These are phyloP conservation scores for Cephalopachus bancanus DNA, from an alignment of 2,797 vertebrate species.

Conservation along the genomic window DNA sequence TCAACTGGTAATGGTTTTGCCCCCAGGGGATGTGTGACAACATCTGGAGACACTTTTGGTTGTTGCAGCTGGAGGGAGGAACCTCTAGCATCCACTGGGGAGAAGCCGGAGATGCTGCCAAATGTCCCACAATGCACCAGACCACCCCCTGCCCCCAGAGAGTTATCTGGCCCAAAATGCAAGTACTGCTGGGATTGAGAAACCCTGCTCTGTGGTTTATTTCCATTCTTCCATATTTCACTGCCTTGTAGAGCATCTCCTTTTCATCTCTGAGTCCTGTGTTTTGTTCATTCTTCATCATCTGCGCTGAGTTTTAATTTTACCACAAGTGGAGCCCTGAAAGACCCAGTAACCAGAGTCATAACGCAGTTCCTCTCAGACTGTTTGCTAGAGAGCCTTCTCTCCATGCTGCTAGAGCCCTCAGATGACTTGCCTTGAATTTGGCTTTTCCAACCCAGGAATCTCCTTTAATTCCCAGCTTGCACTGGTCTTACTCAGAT, in stretches of 20 bases:
- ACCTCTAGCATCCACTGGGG: not conserved
- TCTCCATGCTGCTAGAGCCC: not conserved
- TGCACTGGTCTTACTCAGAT: not conserved
- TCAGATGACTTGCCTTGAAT: not conserved
- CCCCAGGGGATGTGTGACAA: not conserved
- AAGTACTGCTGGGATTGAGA: not conserved
- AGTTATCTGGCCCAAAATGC: not conserved
- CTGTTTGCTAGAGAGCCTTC: not conserved
- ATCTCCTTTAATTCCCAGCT: not conserved
- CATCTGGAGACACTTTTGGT: not conserved
- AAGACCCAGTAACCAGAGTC: not conserved
- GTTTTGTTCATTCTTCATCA: not conserved
- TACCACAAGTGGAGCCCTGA: not conserved
- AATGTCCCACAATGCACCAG: not conserved
- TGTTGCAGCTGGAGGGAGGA: not conserved
- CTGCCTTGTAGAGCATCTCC: not conserved
- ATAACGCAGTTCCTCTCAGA: not conserved
- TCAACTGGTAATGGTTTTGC: not conserved
- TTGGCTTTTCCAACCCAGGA: slow-evolving; percentile 5
- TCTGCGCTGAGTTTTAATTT: not conserved
- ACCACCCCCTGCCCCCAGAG: not conserved
- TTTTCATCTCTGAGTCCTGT: not conserved
- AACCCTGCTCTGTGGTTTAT: not conserved
- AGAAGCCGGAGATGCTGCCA: not conserved
- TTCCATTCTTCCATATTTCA: not conserved